phyloP scores from a whole-genome alignment of 2,888 invertebrate species.

The Lamellibrachia columna region DNA sequence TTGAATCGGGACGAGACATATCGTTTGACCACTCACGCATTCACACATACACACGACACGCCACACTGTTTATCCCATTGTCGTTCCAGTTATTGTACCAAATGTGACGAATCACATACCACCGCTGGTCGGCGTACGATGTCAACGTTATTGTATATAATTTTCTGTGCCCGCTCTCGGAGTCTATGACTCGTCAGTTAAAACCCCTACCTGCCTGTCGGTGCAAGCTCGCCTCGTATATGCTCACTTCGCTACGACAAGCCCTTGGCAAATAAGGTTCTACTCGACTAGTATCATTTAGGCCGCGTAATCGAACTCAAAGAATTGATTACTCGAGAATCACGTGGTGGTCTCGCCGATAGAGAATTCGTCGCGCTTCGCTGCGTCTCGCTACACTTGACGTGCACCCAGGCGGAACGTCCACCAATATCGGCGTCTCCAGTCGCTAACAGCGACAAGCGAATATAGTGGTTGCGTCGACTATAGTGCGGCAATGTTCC shows the following conservation, averaged over 20 bases:
- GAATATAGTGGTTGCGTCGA: not conserved
- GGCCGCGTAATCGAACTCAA: not conserved
- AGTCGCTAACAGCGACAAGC: not conserved
- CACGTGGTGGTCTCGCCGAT: not conserved
- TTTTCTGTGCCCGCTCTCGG: not conserved
- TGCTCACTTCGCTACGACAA: not conserved
- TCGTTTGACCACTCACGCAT: not conserved
- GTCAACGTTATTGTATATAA: not conserved
- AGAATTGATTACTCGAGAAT: not conserved
- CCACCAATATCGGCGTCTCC: not conserved
- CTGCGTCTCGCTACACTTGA: not conserved
- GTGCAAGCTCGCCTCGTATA: not conserved
- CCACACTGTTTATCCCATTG: not conserved
- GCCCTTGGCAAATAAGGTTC: not conserved
- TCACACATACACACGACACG: not conserved
- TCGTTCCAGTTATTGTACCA: not conserved
- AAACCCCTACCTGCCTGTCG: not conserved
- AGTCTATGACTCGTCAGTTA: not conserved
- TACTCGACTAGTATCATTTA: not conserved
- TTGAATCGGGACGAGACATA: no score
- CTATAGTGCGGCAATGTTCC: not conserved
- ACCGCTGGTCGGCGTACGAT: not conserved
- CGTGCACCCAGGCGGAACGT: not conserved
- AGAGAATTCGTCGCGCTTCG: not conserved
- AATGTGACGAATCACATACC: not conserved